Base-by-base conservation (phyloP, 2,113 vertebrate species). In the Hoplias malabaricus region DNA sequence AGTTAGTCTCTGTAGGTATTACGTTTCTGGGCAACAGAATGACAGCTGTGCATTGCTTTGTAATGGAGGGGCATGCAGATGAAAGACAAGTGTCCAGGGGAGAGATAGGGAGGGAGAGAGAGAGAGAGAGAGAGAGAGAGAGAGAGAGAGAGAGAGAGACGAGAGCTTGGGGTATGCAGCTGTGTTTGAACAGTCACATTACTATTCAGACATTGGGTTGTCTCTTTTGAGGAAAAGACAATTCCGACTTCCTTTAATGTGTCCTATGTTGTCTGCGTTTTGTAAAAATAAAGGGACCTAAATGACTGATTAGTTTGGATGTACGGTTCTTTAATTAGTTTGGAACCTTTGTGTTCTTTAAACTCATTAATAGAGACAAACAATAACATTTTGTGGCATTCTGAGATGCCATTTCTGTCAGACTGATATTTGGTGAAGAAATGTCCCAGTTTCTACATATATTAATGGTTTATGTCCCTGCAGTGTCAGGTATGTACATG, bases 31-130 rank as follows among this genome's bases (percentile, higher is more conserved):
- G 92, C 88, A 91, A 91, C 88, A 56, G 87, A 81, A 86, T 85
- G 69, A 89, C 91, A 93, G 91, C 91, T 93, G 92, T 89, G 89
- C 89, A 87, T 90, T 83, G 89, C 89, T 91, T 85, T 80, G 87
- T 87, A 82, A 84, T 86, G 69, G 43, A 74, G 78, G 76, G 33
- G 59, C 50, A 43, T 70, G 59, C 78, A 62, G 86, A 88, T 88
- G 86, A 89, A 90, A 89, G 86, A 82, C 78, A 82, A 78, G 77
- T 70, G 81, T 81, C 66, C 65, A 83, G 73, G 74, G 75, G 70
- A 13, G 75, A 67, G 75, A 25, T 19, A 69, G 69, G 69, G 57
- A 27, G 33, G 50, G 61, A 74, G 38, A 50, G 66, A 29, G 50
- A 46, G 48, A 50, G 57, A 43, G 67, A n/a, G 40, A 50, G 50